Evolutionary conservation across 2,113 vertebrate genomes (phyloP).

Genomic region (Sminthopsis crassicaudata): DNA sequence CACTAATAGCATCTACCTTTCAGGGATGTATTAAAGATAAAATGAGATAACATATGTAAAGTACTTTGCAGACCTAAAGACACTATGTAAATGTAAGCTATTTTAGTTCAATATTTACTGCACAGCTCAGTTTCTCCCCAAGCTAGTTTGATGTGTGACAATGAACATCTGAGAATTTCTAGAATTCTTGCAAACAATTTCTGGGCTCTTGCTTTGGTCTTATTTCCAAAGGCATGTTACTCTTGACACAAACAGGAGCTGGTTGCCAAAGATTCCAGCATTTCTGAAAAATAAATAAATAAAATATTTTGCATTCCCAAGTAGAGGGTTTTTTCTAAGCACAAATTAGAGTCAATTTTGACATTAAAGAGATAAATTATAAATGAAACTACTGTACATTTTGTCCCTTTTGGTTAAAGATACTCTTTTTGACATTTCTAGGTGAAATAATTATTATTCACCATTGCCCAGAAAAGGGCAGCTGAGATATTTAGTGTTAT

Average conservation of each 20-base stretch:
- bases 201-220: not conserved
- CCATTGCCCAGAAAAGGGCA: not conserved
- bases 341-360: not conserved
- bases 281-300: not conserved
- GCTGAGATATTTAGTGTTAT: not conserved
- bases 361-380: not conserved
- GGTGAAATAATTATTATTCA: not conserved
- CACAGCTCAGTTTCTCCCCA: not conserved
- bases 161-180: not conserved
- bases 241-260: not conserved
- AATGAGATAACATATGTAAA: slow-evolving; percentile 1
- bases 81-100: not conserved
- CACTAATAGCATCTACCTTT: not conserved
- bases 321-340: not conserved
- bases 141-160: not conserved
- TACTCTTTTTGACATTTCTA: not conserved
- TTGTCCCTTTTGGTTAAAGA: not conserved
- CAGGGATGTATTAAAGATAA: not conserved
- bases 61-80: not conserved
- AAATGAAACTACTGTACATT: not conserved
- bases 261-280: not conserved
- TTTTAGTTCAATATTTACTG: not conserved
- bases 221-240: not conserved
- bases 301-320: not conserved
- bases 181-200: not conserved